Conservation (phyloP, 2,113 vertebrate species). For the Siniperca knerii region DNA sequence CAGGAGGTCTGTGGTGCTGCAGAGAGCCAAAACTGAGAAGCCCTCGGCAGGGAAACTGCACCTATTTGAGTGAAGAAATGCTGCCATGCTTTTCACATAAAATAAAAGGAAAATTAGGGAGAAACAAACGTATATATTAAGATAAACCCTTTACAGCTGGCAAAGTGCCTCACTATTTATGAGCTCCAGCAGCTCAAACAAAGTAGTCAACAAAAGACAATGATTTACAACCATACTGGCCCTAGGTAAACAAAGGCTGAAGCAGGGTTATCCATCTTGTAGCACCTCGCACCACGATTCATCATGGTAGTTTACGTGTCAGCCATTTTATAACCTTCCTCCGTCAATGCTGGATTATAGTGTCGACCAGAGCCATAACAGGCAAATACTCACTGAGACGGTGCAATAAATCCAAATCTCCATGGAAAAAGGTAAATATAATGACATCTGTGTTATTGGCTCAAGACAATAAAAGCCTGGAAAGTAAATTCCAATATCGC, state of each 20-base stretch:
- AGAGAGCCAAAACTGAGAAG: background rate
- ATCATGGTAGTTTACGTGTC: slow-evolving; percentile 65
- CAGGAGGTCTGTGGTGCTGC: background rate
- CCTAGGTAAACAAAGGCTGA: slow-evolving; percentile 57
- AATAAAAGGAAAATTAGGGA: background rate
- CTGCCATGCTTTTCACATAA: background rate
- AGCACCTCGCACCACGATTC: slow-evolving; percentile 36
- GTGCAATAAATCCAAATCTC: slow-evolving; percentile 52
- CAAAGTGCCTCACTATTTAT: background rate
- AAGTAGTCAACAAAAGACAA: background rate
- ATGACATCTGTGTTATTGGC: slow-evolving; percentile 20
- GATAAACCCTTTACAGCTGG: background rate
- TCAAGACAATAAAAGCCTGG: slow-evolving; percentile 38
- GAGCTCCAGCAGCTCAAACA: background rate
- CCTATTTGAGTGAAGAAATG: background rate
- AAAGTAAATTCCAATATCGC: slow-evolving; percentile 23
- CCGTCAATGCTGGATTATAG: slow-evolving; percentile 36
- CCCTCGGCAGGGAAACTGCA: background rate
- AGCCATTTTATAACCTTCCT: slow-evolving; percentile 43
- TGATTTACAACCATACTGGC: slow-evolving; percentile 45
- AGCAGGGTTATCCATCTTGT: slow-evolving; percentile 41
- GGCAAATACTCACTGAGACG: slow-evolving; percentile 24
- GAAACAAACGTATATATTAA: background rate
- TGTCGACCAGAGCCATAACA: slow-evolving; percentile 39
- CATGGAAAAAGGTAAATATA: slow-evolving; percentile 17